Evolutionary conservation across 1,140 invertebrate species (phyloP).

Genomic region (Ceratitis capitata): DNA sequence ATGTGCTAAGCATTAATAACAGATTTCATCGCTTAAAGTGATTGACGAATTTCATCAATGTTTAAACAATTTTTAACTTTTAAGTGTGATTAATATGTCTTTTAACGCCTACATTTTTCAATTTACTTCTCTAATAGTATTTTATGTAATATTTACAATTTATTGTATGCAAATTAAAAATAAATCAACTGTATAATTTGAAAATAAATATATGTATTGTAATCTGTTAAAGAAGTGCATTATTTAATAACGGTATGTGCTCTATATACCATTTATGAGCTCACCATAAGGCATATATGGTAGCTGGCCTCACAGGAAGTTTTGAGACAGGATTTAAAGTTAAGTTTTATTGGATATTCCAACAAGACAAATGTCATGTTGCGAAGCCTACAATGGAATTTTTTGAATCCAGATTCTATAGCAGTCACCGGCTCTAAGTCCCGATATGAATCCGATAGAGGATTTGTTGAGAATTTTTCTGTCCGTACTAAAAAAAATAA

Average conservation of each 20-base stretch:
- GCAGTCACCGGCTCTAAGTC: no score
- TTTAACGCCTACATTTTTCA: neutral
- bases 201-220: conserved; percentile 17
- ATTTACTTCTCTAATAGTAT: neutral
- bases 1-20: conserved; percentile 29
- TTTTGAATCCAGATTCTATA: no score
- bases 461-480: no score
- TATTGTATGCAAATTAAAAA: neutral
- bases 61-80: neutral
- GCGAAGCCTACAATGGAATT: no score
- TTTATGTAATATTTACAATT: neutral
- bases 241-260: neutral
- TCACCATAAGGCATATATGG: no score
- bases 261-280: no score
- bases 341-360: no score
- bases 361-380: no score
- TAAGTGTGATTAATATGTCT: neutral
- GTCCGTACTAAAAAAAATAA: no score
- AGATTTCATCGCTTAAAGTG: neutral
- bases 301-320: no score
- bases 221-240: conserved; percentile 26
- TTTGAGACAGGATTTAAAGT: no score
- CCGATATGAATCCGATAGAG: no score
- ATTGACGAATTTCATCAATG: neutral
- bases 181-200: neutral